phyloP scores from a whole-genome alignment of 2,113 vertebrate genomes.

The Albula glossodonta region DNA sequence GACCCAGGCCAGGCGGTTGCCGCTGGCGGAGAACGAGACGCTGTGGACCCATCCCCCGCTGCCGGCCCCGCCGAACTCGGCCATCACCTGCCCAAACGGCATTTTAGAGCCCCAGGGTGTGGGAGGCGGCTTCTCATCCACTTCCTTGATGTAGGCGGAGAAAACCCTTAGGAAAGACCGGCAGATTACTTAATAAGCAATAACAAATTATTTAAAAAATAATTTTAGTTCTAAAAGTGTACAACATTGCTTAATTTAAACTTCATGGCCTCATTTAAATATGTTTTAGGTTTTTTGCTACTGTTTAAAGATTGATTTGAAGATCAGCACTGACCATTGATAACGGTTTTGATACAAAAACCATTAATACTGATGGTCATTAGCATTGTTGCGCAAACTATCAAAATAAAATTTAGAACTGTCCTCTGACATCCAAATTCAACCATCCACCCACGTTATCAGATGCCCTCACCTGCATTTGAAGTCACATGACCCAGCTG shows the following conservation, averaged over 20 bases:
- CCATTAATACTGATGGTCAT: background rate
- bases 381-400: background rate
- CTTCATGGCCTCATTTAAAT: background rate
- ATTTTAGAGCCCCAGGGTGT: constrained; percentile 99
- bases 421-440: background rate
- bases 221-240: background rate
- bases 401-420: background rate
- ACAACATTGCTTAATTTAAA: background rate
- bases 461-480: constrained; percentile 86
- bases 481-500: constrained; percentile 97
- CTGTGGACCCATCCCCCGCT: constrained; percentile 97
- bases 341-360: background rate
- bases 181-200: background rate
- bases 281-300: background rate
- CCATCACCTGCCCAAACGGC: constrained; percentile 97
- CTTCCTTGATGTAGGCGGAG: constrained; percentile 99
- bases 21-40: constrained; percentile 93
- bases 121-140: constrained; percentile 96
- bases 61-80: constrained; percentile 91
- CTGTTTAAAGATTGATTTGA: background rate
- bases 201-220: background rate
- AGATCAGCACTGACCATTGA: background rate
- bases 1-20: constrained; percentile 97
- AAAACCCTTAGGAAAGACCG: constrained; percentile 82
- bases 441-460: background rate